Conservation (phyloP, 2,888 invertebrate species). For the Teleogryllus oceanicus region DNA sequence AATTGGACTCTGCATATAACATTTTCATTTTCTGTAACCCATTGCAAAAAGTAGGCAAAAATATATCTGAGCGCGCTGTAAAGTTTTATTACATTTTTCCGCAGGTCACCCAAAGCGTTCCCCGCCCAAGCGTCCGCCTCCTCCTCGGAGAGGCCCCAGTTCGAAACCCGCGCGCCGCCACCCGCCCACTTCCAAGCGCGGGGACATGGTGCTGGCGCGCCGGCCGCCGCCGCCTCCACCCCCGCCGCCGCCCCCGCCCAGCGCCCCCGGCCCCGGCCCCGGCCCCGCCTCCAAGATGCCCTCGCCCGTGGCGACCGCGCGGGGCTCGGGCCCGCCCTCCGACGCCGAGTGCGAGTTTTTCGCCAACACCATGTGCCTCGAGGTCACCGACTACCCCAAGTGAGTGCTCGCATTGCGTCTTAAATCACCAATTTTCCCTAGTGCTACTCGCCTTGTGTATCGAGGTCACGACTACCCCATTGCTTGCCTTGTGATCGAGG, state of each 20-base stretch:
- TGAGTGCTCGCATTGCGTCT: slow-evolving; percentile 49
- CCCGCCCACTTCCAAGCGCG: no score
- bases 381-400: slow-evolving; percentile 73
- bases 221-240: neutral
- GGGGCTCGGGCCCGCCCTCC: neutral
- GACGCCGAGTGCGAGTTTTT: slow-evolving; percentile 46
- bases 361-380: slow-evolving; percentile 68
- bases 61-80: no score
- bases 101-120: neutral
- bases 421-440: no score
- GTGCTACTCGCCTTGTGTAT: slow-evolving; percentile 59
- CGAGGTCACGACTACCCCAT: slow-evolving; percentile 50
- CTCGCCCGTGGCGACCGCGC: neutral
- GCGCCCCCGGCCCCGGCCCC: no score
- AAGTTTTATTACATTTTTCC: neutral
- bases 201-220: neutral
- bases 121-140: neutral
- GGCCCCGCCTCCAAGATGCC: neutral
- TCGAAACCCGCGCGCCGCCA: neutral
- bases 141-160: neutral
- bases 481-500: slow-evolving; percentile 50
- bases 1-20: no score
- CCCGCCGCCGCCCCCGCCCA: neutral
- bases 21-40: no score
- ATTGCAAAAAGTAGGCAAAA: no score